Evolutionary conservation across 2,888 invertebrate species (phyloP), one percentile per base, ranked within the genome.

Genomic region (Ormyrus thymus): DNA sequence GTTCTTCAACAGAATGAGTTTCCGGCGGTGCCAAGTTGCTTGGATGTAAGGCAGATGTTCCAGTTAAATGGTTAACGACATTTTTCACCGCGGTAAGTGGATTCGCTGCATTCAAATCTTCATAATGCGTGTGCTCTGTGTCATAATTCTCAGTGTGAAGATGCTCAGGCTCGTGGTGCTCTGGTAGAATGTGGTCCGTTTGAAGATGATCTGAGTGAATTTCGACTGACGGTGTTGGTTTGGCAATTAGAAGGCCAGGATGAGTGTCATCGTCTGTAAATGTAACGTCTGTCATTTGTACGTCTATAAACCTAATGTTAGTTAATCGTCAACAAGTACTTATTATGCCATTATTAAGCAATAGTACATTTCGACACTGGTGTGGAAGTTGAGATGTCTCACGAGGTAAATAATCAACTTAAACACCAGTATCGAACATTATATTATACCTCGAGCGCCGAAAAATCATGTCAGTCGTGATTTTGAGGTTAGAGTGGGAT

Each of bases 201-300:
- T 13, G 76, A 7, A 69, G 7, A 8, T 64, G 55, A 3, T 71
- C 76, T 46, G 73, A 53, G 48, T 73, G 43, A 81, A 68, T 75
- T 58, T 80, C 69, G 13, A 64, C n/a, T 3, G 61, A 80, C 74
- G 84, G 84, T 80, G 82, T 86, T 45, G 90, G 89, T 83, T 88
- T 89, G 81, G 87, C 85, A 71, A 90, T 85, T 83, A 90, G 86
- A 43, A 90, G 85, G 56, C 91, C 91, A 4, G 90, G 88, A 65
- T 86, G 85, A 9, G 84, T 83, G 50, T 81, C 84, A 59, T 84
- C 86, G 78, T 86, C 89, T 88, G 89, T 86, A 89, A 89, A 89
- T 85, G 88, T 87, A 83, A 86, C 87, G 88, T 87, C 87, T 83
- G 88, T 89, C 85, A 87, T 87, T 86, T 70, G 29, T 29, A 29